phyloP scores from a whole-genome alignment of 2,888 invertebrate species.

The Diaphora mendica region DNA sequence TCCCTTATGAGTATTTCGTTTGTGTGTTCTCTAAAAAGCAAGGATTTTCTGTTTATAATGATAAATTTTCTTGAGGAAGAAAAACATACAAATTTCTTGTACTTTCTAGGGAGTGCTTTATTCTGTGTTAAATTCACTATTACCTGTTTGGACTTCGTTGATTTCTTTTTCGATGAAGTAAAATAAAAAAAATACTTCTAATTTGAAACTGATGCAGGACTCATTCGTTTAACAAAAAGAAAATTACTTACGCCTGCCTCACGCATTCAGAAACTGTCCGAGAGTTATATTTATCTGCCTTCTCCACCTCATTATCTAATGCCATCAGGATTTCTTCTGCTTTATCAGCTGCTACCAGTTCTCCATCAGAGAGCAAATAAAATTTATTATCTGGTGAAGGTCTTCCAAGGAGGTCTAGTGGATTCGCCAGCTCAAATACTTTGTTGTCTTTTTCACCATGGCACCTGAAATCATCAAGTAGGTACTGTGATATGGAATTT shows the following conservation, averaged over 20 bases:
- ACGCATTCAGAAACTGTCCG: constrained; percentile 69
- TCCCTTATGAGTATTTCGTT: constrained; percentile 66
- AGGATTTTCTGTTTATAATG: constrained; percentile 25
- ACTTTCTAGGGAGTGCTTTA: no score
- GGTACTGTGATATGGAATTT: neutral
- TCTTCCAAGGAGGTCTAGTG: constrained; percentile 71
- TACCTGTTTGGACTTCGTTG: neutral
- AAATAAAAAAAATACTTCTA: neutral
- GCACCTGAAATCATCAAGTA: constrained; percentile 74
- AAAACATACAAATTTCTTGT: neutral
- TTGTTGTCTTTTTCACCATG: constrained; percentile 89
- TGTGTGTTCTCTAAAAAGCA: constrained; percentile 59
- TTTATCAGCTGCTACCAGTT: constrained; percentile 57
- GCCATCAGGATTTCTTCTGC: constrained; percentile 59
- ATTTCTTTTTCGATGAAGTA: neutral
- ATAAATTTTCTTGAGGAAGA: neutral
- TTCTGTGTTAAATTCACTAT: neutral
- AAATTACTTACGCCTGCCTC: constrained; percentile 59
- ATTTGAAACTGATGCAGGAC: neutral
- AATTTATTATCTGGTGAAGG: constrained; percentile 65
- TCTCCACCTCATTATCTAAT: constrained; percentile 60
- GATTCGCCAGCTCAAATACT: constrained; percentile 85
- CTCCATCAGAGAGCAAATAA: constrained; percentile 72
- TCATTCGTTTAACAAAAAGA: neutral
- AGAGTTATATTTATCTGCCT: constrained; percentile 66